Evolutionary conservation across 2,113 vertebrate species (phyloP).

Genomic region (Formicarius rufipectus): DNA sequence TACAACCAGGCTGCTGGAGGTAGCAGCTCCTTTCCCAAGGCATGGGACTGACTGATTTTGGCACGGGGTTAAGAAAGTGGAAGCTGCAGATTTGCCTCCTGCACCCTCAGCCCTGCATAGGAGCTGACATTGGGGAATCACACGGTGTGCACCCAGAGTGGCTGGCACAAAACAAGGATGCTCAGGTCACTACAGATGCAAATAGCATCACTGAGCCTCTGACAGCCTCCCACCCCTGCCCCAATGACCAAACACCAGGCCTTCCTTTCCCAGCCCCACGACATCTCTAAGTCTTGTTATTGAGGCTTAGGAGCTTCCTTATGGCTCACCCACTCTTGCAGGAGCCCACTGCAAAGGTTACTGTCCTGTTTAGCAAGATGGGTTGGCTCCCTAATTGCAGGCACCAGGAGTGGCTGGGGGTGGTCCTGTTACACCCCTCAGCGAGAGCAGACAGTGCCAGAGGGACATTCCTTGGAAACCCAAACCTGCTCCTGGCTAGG

Average conservation of each 20-base stretch:
- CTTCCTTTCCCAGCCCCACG: neutral
- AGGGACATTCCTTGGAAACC: neutral
- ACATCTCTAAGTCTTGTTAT: neutral
- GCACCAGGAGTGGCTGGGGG: accelerated
- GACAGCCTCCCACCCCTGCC: neutral
- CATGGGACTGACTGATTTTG: neutral
- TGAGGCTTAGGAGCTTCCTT: neutral
- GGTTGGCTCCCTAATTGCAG: neutral
- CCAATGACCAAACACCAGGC: neutral
- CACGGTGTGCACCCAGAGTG: accelerated
- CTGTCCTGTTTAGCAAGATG: neutral
- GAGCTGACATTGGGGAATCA: accelerated
- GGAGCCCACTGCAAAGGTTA: neutral
- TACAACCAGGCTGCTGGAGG: neutral
- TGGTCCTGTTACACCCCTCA: neutral
- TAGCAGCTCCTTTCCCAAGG: neutral
- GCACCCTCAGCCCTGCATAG: neutral
- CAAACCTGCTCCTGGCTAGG: neutral
- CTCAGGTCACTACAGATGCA: neutral
- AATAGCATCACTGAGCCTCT: neutral
- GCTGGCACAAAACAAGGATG: neutral
- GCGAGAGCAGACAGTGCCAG: neutral
- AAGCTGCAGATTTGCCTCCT: neutral
- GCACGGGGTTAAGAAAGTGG: neutral
- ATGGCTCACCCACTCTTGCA: neutral